Evolutionary conservation across 2,888 invertebrate species (phyloP).

Genomic region (Athalia circularis): DNA sequence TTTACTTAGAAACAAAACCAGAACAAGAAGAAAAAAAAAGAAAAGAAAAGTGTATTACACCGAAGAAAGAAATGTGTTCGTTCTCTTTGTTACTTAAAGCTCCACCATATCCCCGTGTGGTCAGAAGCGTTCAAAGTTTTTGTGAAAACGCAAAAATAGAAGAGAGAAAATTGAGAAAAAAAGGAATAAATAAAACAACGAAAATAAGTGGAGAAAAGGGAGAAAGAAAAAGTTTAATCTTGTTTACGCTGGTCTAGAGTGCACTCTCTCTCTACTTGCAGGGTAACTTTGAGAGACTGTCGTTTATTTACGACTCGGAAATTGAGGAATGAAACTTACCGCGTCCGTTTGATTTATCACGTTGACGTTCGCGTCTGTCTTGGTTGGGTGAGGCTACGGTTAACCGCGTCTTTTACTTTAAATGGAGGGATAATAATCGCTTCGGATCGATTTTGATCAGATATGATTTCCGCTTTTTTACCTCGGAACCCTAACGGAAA

Average conservation of each 20-base stretch:
- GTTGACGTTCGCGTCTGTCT: not conserved
- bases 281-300: slow-evolving; percentile 10
- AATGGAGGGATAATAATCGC: not conserved
- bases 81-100: not conserved
- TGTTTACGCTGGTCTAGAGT: slow-evolving; percentile 19
- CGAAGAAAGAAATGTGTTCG: not conserved
- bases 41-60: not conserved
- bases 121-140: slow-evolving; percentile 6
- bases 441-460: too few species aligned
- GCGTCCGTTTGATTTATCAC: slow-evolving; percentile 23
- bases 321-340: not conserved
- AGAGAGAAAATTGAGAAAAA: not conserved
- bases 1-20: too few species aligned
- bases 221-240: slow-evolving; percentile 16
- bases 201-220: too few species aligned
- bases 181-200: not conserved
- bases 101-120: not conserved
- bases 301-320: slow-evolving; percentile 10
- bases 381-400: not conserved
- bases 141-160: not conserved
- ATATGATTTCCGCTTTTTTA: too few species aligned
- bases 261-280: slow-evolving; percentile 17
- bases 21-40: not conserved
- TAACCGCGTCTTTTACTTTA: not conserved
- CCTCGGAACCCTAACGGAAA: too few species aligned